Evolutionary conservation across 2,113 vertebrate genomes (phyloP).

Genomic region (Corydoras maculifer): DNA sequence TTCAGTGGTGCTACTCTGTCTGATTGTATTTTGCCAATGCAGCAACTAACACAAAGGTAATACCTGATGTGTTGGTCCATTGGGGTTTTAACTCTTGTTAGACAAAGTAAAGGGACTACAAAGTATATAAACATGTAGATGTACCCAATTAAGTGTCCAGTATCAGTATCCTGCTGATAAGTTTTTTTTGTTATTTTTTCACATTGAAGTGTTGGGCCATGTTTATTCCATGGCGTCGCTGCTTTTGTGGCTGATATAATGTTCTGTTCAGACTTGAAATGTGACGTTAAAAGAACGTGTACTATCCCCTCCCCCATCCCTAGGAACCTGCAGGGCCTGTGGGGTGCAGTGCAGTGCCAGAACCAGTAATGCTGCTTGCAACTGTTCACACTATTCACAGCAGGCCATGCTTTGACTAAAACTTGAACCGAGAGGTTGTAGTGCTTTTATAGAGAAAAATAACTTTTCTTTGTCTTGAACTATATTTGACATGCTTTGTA

Average conservation of each 20-base stretch:
- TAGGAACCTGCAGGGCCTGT: conserved; percentile 8
- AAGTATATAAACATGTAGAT: too few relatives aligned
- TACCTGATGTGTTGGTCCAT: too few relatives aligned
- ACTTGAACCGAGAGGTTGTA: background rate
- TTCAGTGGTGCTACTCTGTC: too few relatives aligned
- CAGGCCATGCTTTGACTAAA: background rate
- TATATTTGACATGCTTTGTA: background rate
- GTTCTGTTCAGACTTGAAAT: conserved; percentile 34
- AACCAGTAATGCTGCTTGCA: conserved; percentile 16
- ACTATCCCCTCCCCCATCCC: background rate
- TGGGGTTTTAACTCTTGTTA: too few relatives aligned
- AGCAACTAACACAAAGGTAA: too few relatives aligned
- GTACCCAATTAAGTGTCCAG: too few relatives aligned
- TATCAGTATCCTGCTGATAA: too few relatives aligned
- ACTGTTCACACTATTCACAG: conserved; percentile 7
- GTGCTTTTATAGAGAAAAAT: background rate
- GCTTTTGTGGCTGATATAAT: conserved; percentile 11
- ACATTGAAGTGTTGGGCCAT: conserved; percentile 18
- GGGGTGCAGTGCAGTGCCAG: background rate
- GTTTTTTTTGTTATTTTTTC: conserved; percentile 33
- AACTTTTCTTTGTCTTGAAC: background rate
- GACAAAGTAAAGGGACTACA: too few relatives aligned
- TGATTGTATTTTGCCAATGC: too few relatives aligned
- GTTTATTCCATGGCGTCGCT: conserved; percentile 33
- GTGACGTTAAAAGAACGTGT: conserved; percentile 10